A percentile compares a stretch with the other conserved stretches of the same genome.
Conservation (phyloP, 2,797 vertebrate genomes). For the Tachyglossus aculeatus region DNA sequence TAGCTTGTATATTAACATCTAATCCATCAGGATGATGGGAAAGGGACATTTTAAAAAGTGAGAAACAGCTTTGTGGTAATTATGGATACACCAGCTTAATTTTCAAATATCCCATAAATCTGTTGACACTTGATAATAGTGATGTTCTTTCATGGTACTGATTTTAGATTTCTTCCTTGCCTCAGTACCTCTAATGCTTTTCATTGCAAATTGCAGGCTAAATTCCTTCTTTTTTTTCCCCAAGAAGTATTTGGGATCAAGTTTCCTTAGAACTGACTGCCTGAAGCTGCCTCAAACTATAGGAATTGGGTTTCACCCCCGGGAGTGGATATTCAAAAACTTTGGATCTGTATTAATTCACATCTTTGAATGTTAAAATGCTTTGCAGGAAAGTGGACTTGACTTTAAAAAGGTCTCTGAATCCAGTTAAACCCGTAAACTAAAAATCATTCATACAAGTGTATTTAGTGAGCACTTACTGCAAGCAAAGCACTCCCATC, state of each 20-base stretch:
- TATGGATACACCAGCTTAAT: constrained; percentile 4
- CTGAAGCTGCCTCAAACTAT: not conserved
- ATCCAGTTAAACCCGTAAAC: too few relatives aligned
- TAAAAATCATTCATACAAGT: too few relatives aligned
- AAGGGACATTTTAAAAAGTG: constrained; percentile 5
- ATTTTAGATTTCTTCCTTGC: constrained; percentile 11
- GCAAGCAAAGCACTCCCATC: too few relatives aligned
- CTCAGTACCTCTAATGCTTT: constrained; percentile 17
- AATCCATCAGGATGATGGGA: not conserved
- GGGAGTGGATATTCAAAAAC: not conserved
- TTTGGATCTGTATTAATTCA: not conserved
- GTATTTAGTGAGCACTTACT: too few relatives aligned
- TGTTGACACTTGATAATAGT: constrained; percentile 15
- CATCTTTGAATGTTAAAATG: not conserved
- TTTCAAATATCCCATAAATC: constrained; percentile 25
- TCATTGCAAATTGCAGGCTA: constrained; percentile 8
- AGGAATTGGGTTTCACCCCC: not conserved
- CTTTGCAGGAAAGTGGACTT: not conserved
- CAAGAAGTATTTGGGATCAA: not conserved
- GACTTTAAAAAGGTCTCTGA: not conserved
- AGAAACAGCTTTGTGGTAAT: constrained; percentile 11
- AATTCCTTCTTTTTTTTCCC: constrained; percentile 18
- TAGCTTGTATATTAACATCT: not conserved
- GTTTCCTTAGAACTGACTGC: not conserved
- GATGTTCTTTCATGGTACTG: constrained; percentile 23